Percentiles rank a stretch among this genome's conserved stretches.
These are phyloP conservation scores for Diloba caeruleocephala DNA, from an alignment of 2,888 invertebrate genomes.

Conservation along the genomic window DNA sequence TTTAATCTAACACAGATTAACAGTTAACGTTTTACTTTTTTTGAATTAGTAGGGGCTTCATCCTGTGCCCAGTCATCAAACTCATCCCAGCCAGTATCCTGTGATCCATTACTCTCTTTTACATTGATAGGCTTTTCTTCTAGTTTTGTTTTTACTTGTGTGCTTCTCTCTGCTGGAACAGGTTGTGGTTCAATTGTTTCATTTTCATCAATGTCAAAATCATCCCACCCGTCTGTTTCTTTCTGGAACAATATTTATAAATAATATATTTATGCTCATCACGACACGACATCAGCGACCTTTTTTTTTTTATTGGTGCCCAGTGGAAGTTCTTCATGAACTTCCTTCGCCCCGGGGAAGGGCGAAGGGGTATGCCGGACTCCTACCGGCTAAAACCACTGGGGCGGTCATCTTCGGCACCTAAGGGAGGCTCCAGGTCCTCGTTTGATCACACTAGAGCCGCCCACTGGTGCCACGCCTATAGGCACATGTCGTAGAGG, in stretches of 20 bases:
- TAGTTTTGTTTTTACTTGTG: constrained; percentile 5
- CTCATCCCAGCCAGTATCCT: constrained; percentile 86
- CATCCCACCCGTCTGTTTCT: constrained; percentile 82
- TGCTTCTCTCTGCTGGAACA: constrained; percentile 13
- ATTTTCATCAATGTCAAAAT: constrained; percentile 81
- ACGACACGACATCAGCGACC: too few relatives aligned
- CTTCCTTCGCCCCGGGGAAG: too few relatives aligned
- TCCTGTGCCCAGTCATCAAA: constrained; percentile 85
- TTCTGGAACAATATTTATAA: constrained; percentile 53
- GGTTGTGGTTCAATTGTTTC: constrained; percentile 51
- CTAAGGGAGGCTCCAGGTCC: too few relatives aligned
- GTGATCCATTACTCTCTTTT: constrained; percentile 61
- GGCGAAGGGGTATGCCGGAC: too few relatives aligned
- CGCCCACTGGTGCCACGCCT: too few relatives aligned
- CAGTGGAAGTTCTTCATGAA: too few relatives aligned
- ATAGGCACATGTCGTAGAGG: too few relatives aligned
- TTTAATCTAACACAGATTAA: not conserved
- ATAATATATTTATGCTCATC: not conserved
- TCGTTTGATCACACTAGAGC: too few relatives aligned
- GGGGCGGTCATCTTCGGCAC: too few relatives aligned
- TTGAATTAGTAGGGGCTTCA: constrained; percentile 44
- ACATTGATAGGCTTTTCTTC: constrained; percentile 15
- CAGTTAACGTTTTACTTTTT: constrained; percentile 53
- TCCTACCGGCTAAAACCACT: too few relatives aligned
- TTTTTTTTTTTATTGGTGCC: too few relatives aligned